phyloP scores from a whole-genome alignment of 2,113 vertebrate species.

The Dinomys branickii region DNA sequence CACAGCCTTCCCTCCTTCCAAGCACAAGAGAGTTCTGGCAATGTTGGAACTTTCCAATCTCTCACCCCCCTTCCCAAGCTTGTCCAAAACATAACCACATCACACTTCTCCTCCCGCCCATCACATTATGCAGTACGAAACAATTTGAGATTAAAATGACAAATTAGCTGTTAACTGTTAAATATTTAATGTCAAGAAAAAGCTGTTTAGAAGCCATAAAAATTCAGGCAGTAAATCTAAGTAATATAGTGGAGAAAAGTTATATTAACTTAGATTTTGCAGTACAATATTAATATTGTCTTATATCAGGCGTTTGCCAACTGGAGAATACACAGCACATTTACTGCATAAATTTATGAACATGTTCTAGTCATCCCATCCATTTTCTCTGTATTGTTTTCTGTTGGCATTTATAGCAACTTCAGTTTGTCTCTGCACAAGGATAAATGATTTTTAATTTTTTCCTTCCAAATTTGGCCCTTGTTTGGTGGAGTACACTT shows the following conservation, averaged over 20 bases:
- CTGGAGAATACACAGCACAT: conserved; percentile 47
- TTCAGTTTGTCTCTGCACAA: conserved; percentile 62
- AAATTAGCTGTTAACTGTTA: conserved; percentile 75
- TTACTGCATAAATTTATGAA: conserved; percentile 81
- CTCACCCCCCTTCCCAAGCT: background rate
- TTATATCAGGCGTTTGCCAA: conserved; percentile 58
- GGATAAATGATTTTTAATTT: conserved; percentile 71
- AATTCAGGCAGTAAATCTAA: conserved; percentile 71
- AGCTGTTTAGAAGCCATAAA: conserved; percentile 75
- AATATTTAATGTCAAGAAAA: conserved; percentile 81
- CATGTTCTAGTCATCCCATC: conserved; percentile 61
- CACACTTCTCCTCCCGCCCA: background rate
- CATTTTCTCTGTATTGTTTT: conserved; percentile 78
- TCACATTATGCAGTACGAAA: conserved; percentile 58
- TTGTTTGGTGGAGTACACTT: background rate
- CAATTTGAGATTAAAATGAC: conserved; percentile 76
- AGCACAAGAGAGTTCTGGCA: background rate
- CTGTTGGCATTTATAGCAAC: conserved; percentile 75
- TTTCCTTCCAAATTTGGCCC: conserved; percentile 24
- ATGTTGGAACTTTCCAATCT: background rate
- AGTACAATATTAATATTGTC: conserved; percentile 69
- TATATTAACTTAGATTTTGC: conserved; percentile 66
- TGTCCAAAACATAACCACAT: background rate
- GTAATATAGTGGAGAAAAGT: conserved; percentile 61
- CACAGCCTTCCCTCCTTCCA: background rate